These are phyloP conservation scores for Xylocopa sonorina DNA, from an alignment of 1,140 invertebrate genomes.

Conservation along the genomic window DNA sequence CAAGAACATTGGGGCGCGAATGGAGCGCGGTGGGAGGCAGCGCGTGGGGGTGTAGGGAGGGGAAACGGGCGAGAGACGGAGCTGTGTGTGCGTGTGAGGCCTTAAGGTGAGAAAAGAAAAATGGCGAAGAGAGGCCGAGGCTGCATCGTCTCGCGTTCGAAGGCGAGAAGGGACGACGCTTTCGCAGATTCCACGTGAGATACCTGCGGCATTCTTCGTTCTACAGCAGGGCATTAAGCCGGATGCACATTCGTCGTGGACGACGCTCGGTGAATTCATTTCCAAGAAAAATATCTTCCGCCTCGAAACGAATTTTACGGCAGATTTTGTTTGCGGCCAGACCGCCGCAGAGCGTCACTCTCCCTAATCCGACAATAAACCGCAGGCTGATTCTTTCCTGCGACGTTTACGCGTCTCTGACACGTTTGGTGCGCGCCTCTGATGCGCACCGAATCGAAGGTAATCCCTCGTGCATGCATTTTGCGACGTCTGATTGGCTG, in stretches of 20 bases:
- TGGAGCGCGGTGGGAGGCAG: not conserved
- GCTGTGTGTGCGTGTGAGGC: conserved; percentile 34
- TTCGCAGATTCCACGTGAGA: conserved; percentile 69
- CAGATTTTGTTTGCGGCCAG: conserved; percentile 55
- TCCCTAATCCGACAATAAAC: conserved; percentile 56
- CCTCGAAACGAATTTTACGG: conserved; percentile 65
- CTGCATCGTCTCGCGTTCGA: conserved; percentile 36
- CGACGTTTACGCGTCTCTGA: conserved; percentile 31
- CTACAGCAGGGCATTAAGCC: conserved; percentile 63
- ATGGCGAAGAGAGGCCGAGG: conserved; percentile 55
- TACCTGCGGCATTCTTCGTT: conserved; percentile 68
- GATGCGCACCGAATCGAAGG: conserved; percentile 1
- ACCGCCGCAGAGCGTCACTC: not conserved
- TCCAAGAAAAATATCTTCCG: conserved; percentile 68
- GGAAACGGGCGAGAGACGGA: not conserved
- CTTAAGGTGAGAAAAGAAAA: conserved; percentile 65
- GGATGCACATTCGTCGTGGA: conserved; percentile 70
- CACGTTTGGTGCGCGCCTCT: not conserved
- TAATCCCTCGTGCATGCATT: conserved; percentile 2
- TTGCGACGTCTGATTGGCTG: not conserved
- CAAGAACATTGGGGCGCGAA: not conserved
- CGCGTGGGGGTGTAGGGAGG: not conserved
- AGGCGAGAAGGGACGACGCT: conserved; percentile 58
- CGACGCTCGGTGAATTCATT: conserved; percentile 58
- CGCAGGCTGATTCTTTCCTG: conserved; percentile 43